These are phyloP conservation scores for Anastatus disparis DNA, from an alignment of 1,140 invertebrate species.

Conservation along the genomic window DNA sequence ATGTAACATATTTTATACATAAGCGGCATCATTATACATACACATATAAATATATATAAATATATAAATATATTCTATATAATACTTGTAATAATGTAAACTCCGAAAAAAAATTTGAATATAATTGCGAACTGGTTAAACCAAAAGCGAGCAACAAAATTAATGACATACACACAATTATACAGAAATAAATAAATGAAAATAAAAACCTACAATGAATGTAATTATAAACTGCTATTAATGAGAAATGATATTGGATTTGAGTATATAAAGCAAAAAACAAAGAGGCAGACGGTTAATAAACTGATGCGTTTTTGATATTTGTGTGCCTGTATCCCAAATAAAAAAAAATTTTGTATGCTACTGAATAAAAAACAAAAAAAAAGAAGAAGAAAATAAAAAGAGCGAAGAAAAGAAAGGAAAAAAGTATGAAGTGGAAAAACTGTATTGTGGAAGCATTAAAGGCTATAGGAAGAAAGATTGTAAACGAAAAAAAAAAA, in stretches of 20 bases:
- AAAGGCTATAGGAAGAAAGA: neutral
- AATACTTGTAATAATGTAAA: too few species aligned
- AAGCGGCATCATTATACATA: slow-evolving; percentile 40
- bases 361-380: slow-evolving; percentile 49
- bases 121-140: too few species aligned
- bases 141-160: too few species aligned
- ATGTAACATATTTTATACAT: slow-evolving; percentile 56
- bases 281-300: too few species aligned
- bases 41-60: slow-evolving; percentile 8
- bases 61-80: slow-evolving; percentile 5
- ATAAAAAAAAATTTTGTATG: slow-evolving; percentile 65
- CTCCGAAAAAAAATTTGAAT: too few species aligned
- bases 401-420: neutral
- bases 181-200: too few species aligned
- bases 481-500: slow-evolving; percentile 46
- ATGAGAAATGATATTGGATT: too few species aligned
- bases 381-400: too few species aligned
- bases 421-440: slow-evolving; percentile 27
- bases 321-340: slow-evolving; percentile 67
- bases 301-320: slow-evolving; percentile 63
- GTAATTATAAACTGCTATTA: slow-evolving; percentile 18
- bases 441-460: neutral
- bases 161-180: too few species aligned
- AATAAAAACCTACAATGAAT: neutral
- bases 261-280: too few species aligned